Evolutionary conservation across 2,797 vertebrate genomes (phyloP).

Genomic region (Poecile montanus): DNA sequence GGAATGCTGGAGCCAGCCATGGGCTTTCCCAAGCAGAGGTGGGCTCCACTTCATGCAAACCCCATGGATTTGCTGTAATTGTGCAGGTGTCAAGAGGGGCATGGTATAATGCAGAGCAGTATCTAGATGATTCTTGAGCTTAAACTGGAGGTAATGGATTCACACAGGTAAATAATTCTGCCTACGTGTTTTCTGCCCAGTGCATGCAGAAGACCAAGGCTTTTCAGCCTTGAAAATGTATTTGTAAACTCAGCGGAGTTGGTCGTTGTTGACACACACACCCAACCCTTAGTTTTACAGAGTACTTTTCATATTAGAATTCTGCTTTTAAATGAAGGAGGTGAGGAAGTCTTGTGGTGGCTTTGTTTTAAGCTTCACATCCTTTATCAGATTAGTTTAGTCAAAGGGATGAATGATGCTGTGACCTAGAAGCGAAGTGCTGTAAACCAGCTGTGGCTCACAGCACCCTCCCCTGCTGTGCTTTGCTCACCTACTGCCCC

Average conservation of each 20-base stretch:
- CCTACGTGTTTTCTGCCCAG: neutral
- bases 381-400: neutral
- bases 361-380: neutral
- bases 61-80: neutral
- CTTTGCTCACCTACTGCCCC: accelerated
- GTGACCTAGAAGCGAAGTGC: neutral
- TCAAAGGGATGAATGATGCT: neutral
- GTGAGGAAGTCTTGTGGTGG: neutral
- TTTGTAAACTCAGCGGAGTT: neutral
- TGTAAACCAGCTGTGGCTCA: neutral
- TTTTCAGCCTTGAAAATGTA: neutral
- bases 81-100: neutral
- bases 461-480: accelerated
- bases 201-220: neutral
- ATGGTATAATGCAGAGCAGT: neutral
- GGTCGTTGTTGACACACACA: neutral
- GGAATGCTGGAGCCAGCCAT: accelerated
- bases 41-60: neutral
- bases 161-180: neutral
- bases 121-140: neutral
- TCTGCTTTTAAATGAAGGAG: neutral
- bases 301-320: neutral
- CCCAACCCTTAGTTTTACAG: neutral
- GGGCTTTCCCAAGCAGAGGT: neutral
- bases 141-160: neutral